phyloP scores from a whole-genome alignment of 1,140 invertebrate species.

The Aphis craccivora region DNA sequence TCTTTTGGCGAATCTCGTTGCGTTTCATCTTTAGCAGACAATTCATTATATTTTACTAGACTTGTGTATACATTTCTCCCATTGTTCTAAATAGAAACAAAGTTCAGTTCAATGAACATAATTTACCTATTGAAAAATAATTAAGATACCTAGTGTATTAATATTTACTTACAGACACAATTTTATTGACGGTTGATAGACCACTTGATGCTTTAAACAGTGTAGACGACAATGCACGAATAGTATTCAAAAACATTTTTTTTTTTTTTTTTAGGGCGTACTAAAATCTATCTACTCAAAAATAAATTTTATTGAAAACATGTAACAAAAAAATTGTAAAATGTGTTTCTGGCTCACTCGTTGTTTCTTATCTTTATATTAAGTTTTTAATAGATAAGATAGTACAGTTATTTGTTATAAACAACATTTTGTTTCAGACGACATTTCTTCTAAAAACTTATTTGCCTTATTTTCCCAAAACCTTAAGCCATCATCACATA shows the following conservation, averaged over 20 bases:
- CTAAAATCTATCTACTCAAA: background rate
- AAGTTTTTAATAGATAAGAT: background rate
- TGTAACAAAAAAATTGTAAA: background rate
- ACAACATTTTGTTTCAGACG: background rate
- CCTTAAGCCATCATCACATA: background rate
- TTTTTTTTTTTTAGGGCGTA: background rate
- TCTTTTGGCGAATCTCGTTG: slow-evolving; percentile 69
- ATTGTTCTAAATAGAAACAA: background rate
- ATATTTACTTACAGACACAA: slow-evolving; percentile 4
- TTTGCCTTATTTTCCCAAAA: background rate
- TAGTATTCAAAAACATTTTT: slow-evolving; percentile 38
- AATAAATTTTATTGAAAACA: background rate
- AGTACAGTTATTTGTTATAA: background rate
- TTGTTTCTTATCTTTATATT: background rate
- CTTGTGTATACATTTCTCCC: slow-evolving; percentile 34
- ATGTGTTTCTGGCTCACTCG: background rate
- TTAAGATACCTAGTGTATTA: background rate
- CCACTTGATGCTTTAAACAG: slow-evolving; percentile 19
- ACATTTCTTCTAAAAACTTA: background rate
- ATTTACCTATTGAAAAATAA: background rate
- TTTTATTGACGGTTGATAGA: background rate
- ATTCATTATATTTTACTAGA: background rate
- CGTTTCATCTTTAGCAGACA: no score
- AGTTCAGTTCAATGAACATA: background rate
- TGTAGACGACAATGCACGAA: slow-evolving; percentile 20